Percentiles rank a stretch among this genome's conserved stretches.
These are phyloP conservation scores for Psilopogon haemacephalus DNA, from an alignment of 2,113 vertebrate species.

Conservation along the genomic window DNA sequence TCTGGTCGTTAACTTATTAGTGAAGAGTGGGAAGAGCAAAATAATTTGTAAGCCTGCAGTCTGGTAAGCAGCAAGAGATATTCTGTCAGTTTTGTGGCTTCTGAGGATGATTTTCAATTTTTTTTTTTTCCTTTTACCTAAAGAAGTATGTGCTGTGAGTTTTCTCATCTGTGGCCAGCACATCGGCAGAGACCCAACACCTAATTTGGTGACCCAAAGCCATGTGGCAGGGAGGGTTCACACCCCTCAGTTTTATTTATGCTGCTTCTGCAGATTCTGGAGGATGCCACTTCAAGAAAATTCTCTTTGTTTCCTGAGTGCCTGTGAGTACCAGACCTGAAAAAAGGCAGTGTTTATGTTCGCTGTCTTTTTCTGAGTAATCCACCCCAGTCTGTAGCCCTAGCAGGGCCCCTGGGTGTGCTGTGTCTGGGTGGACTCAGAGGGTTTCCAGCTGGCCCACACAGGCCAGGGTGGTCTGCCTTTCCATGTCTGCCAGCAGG, in stretches of 20 bases:
- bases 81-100: background rate
- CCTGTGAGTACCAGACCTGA: background rate
- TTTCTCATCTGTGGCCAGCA: background rate
- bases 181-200: fast-evolving
- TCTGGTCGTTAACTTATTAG: background rate
- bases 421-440: background rate
- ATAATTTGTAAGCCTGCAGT: fast-evolving
- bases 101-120: background rate
- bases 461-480: background rate
- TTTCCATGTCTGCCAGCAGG: fast-evolving
- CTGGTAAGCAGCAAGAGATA: background rate
- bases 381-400: background rate
- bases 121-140: background rate
- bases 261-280: background rate
- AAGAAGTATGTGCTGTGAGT: fast-evolving
- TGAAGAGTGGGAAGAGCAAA: background rate
- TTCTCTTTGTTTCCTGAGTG: background rate
- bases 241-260: background rate
- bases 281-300: fast-evolving
- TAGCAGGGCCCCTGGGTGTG: background rate
- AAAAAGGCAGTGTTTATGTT: background rate
- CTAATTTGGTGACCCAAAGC: background rate
- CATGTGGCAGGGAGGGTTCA: background rate
- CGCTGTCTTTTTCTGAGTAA: background rate
- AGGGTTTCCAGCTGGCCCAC: background rate